Evolutionary conservation across 92 coral and sea anemone genomes (phyloP).

Genomic region (Phenganax subtilis): DNA sequence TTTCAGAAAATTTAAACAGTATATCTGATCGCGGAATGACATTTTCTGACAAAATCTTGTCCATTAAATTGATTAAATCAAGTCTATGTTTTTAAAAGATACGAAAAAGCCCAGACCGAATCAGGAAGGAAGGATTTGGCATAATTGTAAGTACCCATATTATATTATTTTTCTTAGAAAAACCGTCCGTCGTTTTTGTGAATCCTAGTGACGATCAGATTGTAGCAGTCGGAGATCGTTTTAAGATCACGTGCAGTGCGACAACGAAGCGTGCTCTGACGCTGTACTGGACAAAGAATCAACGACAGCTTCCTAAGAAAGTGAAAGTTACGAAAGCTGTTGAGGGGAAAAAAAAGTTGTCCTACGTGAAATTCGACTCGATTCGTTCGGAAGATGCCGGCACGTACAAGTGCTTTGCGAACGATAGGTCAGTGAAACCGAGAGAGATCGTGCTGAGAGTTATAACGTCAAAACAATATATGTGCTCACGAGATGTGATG

Average conservation of each 20-base stretch:
- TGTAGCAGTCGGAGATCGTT: constrained; percentile 31
- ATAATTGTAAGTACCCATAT: not conserved
- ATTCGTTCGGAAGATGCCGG: not conserved
- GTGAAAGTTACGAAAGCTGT: not conserved
- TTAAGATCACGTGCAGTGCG: not conserved
- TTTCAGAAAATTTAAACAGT: no score
- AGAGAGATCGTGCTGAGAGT: constrained; percentile 36
- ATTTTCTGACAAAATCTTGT: no score
- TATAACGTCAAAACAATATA: constrained; percentile 46
- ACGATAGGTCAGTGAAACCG: not conserved
- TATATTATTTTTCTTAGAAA: not conserved
- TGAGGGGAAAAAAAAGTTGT: not conserved
- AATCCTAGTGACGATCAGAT: constrained; percentile 10
- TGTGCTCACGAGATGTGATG: constrained; percentile 59
- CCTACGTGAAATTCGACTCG: not conserved
- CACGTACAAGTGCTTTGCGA: not conserved
- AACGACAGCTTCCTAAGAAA: not conserved
- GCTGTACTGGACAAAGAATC: constrained; percentile 20
- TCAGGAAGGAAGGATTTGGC: not conserved
- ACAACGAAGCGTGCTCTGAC: not conserved
- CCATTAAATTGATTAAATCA: no score
- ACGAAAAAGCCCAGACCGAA: not conserved
- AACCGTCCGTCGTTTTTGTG: not conserved
- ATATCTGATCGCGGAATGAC: no score
- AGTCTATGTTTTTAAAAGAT: no score